These are phyloP conservation scores for Aleiodes alternator DNA, from an alignment of 2,888 invertebrate species.

Conservation along the genomic window DNA sequence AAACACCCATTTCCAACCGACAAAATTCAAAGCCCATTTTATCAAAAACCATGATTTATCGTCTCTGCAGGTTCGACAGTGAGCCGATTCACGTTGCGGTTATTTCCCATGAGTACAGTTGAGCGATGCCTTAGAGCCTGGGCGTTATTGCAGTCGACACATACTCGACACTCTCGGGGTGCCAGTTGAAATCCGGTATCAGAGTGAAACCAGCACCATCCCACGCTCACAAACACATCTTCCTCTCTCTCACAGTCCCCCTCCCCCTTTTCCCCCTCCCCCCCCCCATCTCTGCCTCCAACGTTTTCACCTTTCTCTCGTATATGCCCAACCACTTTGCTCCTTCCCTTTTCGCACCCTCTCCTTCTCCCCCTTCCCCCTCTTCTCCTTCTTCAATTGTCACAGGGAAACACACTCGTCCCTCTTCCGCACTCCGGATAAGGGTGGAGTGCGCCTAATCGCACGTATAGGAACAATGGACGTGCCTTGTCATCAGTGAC, in stretches of 20 bases:
- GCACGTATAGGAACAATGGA: constrained; percentile 69
- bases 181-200: constrained; percentile 26
- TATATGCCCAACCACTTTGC: constrained; percentile 26
- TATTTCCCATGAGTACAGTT: constrained; percentile 41
- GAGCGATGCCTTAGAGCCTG: constrained; percentile 34
- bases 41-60: too few species aligned
- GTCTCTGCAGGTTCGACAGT: not conserved
- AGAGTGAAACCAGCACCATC: constrained; percentile 51
- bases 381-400: constrained; percentile 56
- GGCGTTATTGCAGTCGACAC: constrained; percentile 42
- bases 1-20: too few species aligned
- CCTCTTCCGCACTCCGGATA: constrained; percentile 51
- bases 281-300: not conserved
- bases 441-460: constrained; percentile 64
- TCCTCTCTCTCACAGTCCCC: constrained; percentile 21
- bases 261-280: not conserved
- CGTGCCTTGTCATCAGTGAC: constrained; percentile 69
- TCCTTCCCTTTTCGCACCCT: not conserved
- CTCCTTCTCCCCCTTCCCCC: not conserved
- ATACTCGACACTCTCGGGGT: constrained; percentile 28
- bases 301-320: constrained; percentile 43
- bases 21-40: too few species aligned
- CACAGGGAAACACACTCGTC: constrained; percentile 55
- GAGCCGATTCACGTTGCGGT: constrained; percentile 17
- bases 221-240: constrained; percentile 42